A percentile compares a stretch with the other conserved stretches of the same genome.
These are phyloP conservation scores for Hemicrepidius hirtus DNA, from an alignment of 2,888 invertebrate species.

Conservation along the genomic window DNA sequence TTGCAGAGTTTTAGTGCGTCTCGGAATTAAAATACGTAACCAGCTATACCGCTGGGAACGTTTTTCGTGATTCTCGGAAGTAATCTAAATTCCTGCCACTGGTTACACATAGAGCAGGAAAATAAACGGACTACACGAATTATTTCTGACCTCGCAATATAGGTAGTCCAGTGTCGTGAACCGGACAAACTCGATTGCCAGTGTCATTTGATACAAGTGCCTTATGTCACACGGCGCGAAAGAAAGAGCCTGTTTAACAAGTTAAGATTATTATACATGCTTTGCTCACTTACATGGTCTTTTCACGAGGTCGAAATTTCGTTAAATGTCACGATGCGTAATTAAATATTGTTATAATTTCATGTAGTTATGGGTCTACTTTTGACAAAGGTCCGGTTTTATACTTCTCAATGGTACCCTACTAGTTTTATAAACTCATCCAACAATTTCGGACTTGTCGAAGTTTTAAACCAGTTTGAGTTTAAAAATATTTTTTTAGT, in stretches of 20 bases:
- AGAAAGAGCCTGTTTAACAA: constrained; percentile 62
- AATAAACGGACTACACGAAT: constrained; percentile 59
- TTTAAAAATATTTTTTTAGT: neutral
- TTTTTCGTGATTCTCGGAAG: constrained; percentile 58
- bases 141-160: constrained; percentile 62
- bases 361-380: constrained; percentile 29
- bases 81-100: constrained; percentile 59
- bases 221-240: constrained; percentile 59
- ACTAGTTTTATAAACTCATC: constrained; percentile 2
- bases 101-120: constrained; percentile 59
- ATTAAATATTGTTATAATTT: constrained; percentile 49
- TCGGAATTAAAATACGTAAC: constrained; percentile 1
- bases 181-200: constrained; percentile 66
- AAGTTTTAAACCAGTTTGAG: neutral
- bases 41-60: constrained; percentile 3
- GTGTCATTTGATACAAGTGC: constrained; percentile 64
- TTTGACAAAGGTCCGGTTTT: constrained; percentile 39
- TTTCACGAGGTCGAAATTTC: constrained; percentile 51
- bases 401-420: neutral
- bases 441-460: neutral
- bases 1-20: neutral
- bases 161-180: constrained; percentile 61
- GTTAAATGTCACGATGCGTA: constrained; percentile 49
- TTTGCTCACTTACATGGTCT: constrained; percentile 43
- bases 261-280: constrained; percentile 58